Base-by-base conservation (phyloP, 2,888 invertebrate genomes). In the Pachymerium ferrugineum region DNA sequence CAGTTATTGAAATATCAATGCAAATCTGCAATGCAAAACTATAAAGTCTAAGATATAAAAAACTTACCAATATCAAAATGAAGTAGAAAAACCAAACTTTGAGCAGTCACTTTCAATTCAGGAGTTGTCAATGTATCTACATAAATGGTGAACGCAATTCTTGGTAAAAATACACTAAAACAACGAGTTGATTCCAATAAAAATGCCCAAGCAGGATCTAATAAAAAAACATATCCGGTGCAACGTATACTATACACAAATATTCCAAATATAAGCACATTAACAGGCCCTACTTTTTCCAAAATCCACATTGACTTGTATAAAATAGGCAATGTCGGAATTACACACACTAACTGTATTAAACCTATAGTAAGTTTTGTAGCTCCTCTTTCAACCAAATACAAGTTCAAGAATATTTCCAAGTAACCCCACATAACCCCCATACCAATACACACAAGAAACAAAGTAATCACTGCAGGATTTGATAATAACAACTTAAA, bases 371-470 rank as follows among this genome's bases (percentile, higher is more conserved):
- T 82, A n/a, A 88, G 81, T 69, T 86, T 84, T 73, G 85, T 81
- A 35, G 87, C 87, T 77, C 86, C 83, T 76, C 89, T 80, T 70
- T 86, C 86, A 14, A 83, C 78, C 42, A 91, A 83, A 75, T 88
- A 88, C 87, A 90, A 90, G 80, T 76, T 84, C 77, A 82, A 77
- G 76, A 81, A 82, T 16, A 91, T 92, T 82, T 94, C 94, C 74
- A 94, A 91, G 82, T 93, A 93, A 31, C 94, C 94, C 89, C 92
- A 93, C 81, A 92, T 88, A 80, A 92, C 91, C 75, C 94, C 94
- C 78, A 94, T 85, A 30, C 90, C 86, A 80, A 92, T 91, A 62
- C 94, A 85, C 81, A 93, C 90, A 79, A 90, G 84, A 80, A 94
- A 89, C 80, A 94, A 93, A 62, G 90, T 85, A 35, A 90, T 88